A percentile compares a stretch with the other conserved stretches of the same genome.
Conservation (phyloP, 1,140 invertebrate genomes). For the Sarcophaga bullata region DNA sequence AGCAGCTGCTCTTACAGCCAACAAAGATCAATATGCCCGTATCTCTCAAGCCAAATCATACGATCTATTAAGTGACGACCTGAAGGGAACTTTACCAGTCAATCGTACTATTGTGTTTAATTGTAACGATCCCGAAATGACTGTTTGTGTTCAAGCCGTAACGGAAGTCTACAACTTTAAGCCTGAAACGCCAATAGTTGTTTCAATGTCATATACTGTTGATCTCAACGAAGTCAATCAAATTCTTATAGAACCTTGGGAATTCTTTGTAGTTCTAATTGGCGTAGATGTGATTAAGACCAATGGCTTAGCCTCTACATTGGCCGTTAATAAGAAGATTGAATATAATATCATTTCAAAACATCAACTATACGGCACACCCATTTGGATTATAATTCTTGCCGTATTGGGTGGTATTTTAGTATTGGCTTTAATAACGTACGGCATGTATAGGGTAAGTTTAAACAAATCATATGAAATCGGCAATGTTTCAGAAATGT, state of each 20-base stretch:
- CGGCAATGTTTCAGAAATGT: neutral
- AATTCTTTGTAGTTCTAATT: constrained; percentile 60
- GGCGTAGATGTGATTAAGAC: constrained; percentile 53
- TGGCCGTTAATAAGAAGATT: constrained; percentile 52
- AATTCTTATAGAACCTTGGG: constrained; percentile 60
- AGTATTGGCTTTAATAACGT: constrained; percentile 53
- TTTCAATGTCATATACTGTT: constrained; percentile 58
- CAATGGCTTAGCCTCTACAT: constrained; percentile 48
- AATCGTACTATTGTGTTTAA: constrained; percentile 65
- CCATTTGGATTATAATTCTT: constrained; percentile 60
- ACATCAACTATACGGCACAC: constrained; percentile 50
- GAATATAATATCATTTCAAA: constrained; percentile 62
- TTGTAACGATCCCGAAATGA: constrained; percentile 58
- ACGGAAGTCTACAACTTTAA: constrained; percentile 58
- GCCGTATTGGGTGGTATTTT: constrained; percentile 58
- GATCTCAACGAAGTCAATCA: constrained; percentile 61
- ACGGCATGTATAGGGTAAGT: constrained; percentile 59
- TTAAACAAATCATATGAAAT: neutral
- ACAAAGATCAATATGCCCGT: constrained; percentile 60
- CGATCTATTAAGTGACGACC: constrained; percentile 58
- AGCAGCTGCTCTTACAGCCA: constrained; percentile 54
- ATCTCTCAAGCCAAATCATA: constrained; percentile 56
- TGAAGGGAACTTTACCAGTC: constrained; percentile 57
- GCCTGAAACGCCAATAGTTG: constrained; percentile 55
- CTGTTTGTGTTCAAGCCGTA: constrained; percentile 56